Evolutionary conservation across 1,140 invertebrate species (phyloP), one percentile per base, ranked within the genome.

Genomic region (Gryllus bimaculatus): DNA sequence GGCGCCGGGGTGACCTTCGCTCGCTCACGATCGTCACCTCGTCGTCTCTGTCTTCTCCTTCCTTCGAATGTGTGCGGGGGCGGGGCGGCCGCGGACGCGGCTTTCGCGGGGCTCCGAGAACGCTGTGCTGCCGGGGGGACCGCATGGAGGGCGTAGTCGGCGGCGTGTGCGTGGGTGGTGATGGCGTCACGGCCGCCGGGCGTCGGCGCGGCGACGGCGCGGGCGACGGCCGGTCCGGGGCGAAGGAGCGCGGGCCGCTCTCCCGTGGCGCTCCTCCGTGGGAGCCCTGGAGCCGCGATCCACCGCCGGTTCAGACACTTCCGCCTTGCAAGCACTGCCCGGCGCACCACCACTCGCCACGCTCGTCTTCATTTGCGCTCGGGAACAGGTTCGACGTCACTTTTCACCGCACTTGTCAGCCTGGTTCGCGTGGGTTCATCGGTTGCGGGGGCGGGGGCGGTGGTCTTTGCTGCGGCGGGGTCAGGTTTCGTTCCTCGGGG

Each of bases 231-330:
- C 2, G 18, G 54, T 7, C 2, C 54, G 54, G 54, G 54, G 54
- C 18, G 10, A 18, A 7, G 10, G 2, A 13, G 54, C 54, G 54
- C 2, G 2, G 10, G 54, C 2, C 18, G 26, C 54, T 66, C 10
- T 66, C 10, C 54, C 54, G 54, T 0, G 1, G 54, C 54, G 54
- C 54, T 66, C 54, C 54, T 66, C 54, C 54, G 54, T 18, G 54
- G 18, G 54, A 7, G 54, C 54, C 54, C 2, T 18, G 0, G 54
- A 18, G 54, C n/a, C 80, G 66, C 80, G 78, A 21, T 75, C n/a
- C 75, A 77, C 76, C 78, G 48, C 15, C 54, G 48, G 80, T 81
- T 77, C 80, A 80, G 81, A 81, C 80, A 81, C 81, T 80, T 78
- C 78, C 26, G 73, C 54, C 66, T n/a, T 78, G 54, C 47, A n/a